Evolutionary conservation across 2,113 vertebrate genomes (phyloP).

Genomic region (Petromus typicus): DNA sequence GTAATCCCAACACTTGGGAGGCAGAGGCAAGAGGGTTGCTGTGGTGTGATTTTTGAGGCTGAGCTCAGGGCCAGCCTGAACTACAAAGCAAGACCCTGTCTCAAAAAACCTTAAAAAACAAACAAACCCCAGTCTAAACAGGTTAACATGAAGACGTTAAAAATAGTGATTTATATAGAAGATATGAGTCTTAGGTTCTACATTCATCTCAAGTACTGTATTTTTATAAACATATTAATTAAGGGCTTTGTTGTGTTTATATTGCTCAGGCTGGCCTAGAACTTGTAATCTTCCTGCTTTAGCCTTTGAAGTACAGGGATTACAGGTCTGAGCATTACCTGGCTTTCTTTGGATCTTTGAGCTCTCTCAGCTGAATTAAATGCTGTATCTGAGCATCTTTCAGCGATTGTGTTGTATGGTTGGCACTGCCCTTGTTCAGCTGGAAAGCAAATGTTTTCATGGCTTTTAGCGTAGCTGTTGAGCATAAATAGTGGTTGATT

Average conservation of each 20-base stretch:
- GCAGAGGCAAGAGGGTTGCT: too few relatives aligned
- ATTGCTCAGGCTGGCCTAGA: not conserved
- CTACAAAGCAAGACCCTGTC: too few relatives aligned
- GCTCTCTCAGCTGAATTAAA: not conserved
- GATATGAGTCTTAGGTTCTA: not conserved
- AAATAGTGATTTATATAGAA: not conserved
- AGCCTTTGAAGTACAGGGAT: not conserved
- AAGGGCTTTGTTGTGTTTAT: not conserved
- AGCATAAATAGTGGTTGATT: not conserved
- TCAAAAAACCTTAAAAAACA: not conserved
- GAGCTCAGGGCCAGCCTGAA: too few relatives aligned
- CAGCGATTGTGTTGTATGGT: not conserved
- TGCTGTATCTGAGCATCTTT: not conserved
- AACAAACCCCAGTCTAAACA: not conserved
- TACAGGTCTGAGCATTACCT: not conserved
- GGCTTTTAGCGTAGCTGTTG: conserved; percentile 4
- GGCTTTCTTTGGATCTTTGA: not conserved
- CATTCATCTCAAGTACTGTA: not conserved
- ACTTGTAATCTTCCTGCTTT: not conserved
- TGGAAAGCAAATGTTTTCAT: conserved; percentile 40
- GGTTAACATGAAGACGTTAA: not conserved
- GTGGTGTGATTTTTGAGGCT: too few relatives aligned
- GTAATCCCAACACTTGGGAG: too few relatives aligned
- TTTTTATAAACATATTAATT: not conserved
- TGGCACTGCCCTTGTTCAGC: not conserved